Conservation (phyloP, 2,888 invertebrate genomes). For the Adineta ricciae region DNA sequence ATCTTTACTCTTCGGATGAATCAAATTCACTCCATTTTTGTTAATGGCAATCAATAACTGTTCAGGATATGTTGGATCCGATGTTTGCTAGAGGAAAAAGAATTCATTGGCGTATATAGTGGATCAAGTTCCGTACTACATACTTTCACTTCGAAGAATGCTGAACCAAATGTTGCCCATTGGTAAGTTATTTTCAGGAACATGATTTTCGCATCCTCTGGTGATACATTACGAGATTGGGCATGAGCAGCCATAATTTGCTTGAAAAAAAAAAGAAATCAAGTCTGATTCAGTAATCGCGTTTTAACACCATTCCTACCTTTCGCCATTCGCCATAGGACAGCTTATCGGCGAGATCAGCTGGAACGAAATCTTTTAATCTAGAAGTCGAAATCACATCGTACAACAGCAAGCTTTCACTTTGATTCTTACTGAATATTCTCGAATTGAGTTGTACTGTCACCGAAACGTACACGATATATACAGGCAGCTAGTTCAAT, state of each 20-base stretch:
- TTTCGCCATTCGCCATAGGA: slow-evolving; percentile 92
- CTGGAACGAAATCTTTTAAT: slow-evolving; percentile 81
- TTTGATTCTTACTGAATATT: slow-evolving; percentile 26
- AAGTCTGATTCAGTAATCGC: background rate
- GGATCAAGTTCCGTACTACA: too few species aligned
- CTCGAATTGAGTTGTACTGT: slow-evolving; percentile 72
- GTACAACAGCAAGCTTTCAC: too few species aligned
- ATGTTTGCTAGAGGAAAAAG: slow-evolving; percentile 64
- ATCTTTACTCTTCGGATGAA: slow-evolving; percentile 94
- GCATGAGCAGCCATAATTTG: background rate
- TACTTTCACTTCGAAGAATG: slow-evolving; percentile 89
- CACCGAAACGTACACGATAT: slow-evolving; percentile 84
- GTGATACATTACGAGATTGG: background rate
- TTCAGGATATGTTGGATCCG: slow-evolving; percentile 93
- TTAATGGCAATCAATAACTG: slow-evolving; percentile 92
- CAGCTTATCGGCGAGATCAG: slow-evolving; percentile 79
- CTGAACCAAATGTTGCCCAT: slow-evolving; percentile 99
- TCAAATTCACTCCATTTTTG: slow-evolving; percentile 93
- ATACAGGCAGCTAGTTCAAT: slow-evolving; percentile 82
- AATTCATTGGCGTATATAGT: too few species aligned
- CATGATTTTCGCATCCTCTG: slow-evolving; percentile 80
- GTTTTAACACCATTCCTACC: slow-evolving; percentile 38
- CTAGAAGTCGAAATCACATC: too few species aligned
- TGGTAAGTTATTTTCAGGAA: slow-evolving; percentile 90
- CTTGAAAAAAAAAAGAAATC: background rate